phyloP scores from a whole-genome alignment of 2,797 vertebrate genomes.

The Acanthopagrus latus region DNA sequence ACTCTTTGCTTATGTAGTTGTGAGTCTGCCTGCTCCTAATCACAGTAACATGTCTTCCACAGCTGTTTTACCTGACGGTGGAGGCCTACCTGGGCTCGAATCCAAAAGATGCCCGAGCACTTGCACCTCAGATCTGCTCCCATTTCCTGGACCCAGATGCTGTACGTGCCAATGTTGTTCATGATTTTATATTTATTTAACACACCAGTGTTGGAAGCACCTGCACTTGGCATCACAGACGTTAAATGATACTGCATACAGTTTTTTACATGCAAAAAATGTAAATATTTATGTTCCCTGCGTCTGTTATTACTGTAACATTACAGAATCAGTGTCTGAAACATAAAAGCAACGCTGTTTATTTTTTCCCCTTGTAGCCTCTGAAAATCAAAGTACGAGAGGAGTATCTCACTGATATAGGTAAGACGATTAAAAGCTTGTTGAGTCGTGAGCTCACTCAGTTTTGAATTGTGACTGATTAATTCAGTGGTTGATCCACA shows the following conservation, averaged over 20 bases:
- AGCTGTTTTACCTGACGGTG: constrained; percentile 93
- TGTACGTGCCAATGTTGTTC: constrained; percentile 77
- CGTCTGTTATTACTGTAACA: not conserved
- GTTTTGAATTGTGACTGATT: not conserved
- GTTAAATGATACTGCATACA: not conserved
- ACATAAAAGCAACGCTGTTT: not conserved
- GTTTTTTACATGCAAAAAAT: not conserved
- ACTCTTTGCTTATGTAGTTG: not conserved
- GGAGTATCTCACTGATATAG: constrained; percentile 89
- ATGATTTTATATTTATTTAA: not conserved
- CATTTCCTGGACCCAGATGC: constrained; percentile 92
- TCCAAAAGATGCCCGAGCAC: constrained; percentile 88
- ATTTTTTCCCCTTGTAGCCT: constrained; percentile 80
- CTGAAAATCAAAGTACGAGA: constrained; percentile 91
- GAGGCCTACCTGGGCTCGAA: constrained; percentile 91
- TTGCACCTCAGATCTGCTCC: constrained; percentile 93
- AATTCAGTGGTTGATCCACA: too few relatives aligned
- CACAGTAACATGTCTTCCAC: not conserved
- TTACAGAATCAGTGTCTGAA: not conserved
- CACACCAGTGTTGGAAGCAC: not conserved
- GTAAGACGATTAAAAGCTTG: constrained; percentile 78
- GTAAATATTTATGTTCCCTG: not conserved
- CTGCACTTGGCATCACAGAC: not conserved
- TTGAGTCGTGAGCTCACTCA: accelerated
- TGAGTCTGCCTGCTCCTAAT: not conserved